A percentile compares a stretch with the other conserved stretches of the same genome.
Evolutionary conservation across 2,113 vertebrate species (phyloP).

Genomic region (Myrmecobius fasciatus): DNA sequence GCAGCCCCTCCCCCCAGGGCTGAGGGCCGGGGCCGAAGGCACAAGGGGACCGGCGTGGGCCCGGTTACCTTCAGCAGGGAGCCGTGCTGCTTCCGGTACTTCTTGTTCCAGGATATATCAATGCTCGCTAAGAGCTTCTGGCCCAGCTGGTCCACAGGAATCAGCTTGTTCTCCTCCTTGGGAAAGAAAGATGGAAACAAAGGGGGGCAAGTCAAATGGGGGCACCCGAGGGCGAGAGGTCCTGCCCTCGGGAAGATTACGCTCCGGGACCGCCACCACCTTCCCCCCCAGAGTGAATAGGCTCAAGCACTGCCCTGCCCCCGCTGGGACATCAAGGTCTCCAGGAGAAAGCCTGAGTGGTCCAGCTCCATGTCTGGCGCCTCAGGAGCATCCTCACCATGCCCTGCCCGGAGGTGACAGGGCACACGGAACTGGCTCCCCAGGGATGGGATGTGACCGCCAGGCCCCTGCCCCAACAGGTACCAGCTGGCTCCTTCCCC

Average conservation of each 20-base stretch:
- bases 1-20: not conserved
- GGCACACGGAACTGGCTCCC: too few species aligned
- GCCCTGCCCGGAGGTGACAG: not conserved
- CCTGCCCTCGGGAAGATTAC: not conserved
- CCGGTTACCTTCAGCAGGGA: slow-evolving; percentile 91
- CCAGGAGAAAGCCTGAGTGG: too few species aligned
- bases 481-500: not conserved
- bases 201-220: too few species aligned
- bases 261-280: not conserved
- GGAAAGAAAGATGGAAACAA: slow-evolving; percentile 44
- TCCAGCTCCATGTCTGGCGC: too few species aligned
- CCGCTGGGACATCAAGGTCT: too few species aligned
- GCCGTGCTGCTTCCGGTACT: slow-evolving; percentile 91
- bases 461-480: too few species aligned
- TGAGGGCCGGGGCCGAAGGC: not conserved
- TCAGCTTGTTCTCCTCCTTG: slow-evolving; percentile 81
- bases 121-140: slow-evolving; percentile 93
- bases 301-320: not conserved
- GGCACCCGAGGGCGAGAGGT: too few species aligned
- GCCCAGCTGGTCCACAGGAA: slow-evolving; percentile 90
- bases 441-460: too few species aligned
- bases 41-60: not conserved
- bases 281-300: not conserved
- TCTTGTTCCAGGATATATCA: slow-evolving; percentile 95
- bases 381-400: not conserved